phyloP scores from a whole-genome alignment of 2,113 vertebrate species.

The Motacilla alba region DNA sequence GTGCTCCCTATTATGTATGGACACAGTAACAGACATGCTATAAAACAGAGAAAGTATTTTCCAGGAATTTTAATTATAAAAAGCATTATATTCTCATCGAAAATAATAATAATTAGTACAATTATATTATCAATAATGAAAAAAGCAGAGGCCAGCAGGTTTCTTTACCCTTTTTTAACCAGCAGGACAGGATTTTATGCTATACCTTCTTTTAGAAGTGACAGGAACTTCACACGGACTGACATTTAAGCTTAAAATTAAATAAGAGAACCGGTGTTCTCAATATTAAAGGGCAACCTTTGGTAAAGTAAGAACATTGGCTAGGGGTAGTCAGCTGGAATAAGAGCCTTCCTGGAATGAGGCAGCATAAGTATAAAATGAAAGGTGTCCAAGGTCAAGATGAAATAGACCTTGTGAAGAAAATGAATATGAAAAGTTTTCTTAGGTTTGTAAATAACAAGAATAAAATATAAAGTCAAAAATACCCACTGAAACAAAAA shows the following conservation, averaged over 20 bases:
- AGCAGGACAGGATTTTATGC: background rate
- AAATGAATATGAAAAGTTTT: background rate
- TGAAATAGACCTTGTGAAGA: background rate
- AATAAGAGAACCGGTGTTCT: background rate
- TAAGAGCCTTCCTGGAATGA: background rate
- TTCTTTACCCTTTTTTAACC: background rate
- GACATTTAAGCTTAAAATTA: background rate
- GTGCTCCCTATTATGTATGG: background rate
- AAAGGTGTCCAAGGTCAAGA: background rate
- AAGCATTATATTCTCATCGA: background rate
- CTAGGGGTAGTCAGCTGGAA: background rate
- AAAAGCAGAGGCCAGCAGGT: background rate
- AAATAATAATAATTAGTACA: background rate
- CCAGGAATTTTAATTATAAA: background rate
- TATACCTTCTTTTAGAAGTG: background rate
- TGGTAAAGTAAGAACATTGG: background rate
- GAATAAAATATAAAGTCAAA: background rate
- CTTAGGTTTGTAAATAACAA: background rate
- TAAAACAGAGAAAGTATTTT: background rate
- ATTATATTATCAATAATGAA: background rate
- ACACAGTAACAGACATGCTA: rapidly evolving
- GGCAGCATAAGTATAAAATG: background rate
- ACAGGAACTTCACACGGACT: background rate
- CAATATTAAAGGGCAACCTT: background rate
- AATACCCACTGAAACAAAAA: background rate